Base-by-base conservation (phyloP, 2,113 vertebrate genomes). In the Tragelaphus imberbis region DNA sequence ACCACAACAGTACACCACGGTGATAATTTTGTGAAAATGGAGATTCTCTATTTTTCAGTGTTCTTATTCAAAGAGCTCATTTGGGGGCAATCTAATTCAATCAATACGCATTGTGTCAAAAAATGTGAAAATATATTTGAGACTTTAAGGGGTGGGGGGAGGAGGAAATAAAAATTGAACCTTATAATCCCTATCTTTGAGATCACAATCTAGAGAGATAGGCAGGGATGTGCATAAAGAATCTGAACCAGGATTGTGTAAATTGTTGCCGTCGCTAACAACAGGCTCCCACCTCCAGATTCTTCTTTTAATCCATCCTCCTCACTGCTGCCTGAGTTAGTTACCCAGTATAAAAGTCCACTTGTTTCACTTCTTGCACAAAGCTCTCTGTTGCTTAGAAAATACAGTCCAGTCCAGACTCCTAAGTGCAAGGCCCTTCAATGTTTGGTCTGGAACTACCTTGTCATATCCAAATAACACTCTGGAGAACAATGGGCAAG, bases 51-150 rank as follows among this genome's bases (percentile, higher is more conserved):
- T 71, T 88, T 92, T 63, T 88, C 40, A 94, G 56, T 84, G 63
- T 61, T 94, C 92, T 97, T 91, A 71, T 96, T 87, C 85, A 95
- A 82, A 95, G 51, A 95, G 63, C 47, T 80, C 81, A 84, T 94
- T 88, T 95, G 82, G 68, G 36, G 44, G 10, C 77, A 96, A 88
- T 96, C 30, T 82, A 94, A 86, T 95, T 85, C 82, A 85, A 92
- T 88, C 86, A 93, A 81, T 95, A 95, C 56, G 84, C 96, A 94
- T 61, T 68, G 53, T 89, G 61, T 61, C 82, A 94, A 91, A 91
- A 97, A 95, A 88, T 40, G 91, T 88, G 44, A 91, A 95, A 82
- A 95, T 93, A 68, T 81, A 97, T 84, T 88, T 65, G 49, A 85
- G 68, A 61, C 82, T 90, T 75, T 63, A 81, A 4, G 10, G 16